Evolutionary conservation across 2,888 invertebrate species (phyloP).

Genomic region (Hemistola chrysoprasaria): DNA sequence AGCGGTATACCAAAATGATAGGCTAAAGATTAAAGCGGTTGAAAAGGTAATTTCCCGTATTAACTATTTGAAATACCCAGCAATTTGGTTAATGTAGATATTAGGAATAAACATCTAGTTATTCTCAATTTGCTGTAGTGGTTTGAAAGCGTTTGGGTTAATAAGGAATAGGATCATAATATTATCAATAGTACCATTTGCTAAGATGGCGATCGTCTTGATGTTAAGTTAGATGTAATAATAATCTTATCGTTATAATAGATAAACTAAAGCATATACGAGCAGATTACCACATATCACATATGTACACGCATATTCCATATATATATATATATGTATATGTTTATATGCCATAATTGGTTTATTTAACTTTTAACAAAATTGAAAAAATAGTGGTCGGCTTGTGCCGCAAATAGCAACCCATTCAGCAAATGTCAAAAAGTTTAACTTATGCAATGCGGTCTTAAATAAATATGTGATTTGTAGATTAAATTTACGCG

Average conservation of each 20-base stretch:
- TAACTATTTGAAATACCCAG: constrained; percentile 33
- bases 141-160: constrained; percentile 4
- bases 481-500: constrained; percentile 35
- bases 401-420: not conserved
- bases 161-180: constrained; percentile 5
- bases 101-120: constrained; percentile 10
- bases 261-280: too few relatives aligned
- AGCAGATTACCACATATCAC: too few relatives aligned
- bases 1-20: constrained; percentile 41
- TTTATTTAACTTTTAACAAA: too few relatives aligned
- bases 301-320: too few relatives aligned
- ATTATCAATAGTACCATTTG: too few relatives aligned
- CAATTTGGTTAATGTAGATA: constrained; percentile 37
- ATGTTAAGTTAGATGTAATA: not conserved
- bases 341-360: too few relatives aligned
- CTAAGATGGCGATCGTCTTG: too few relatives aligned
- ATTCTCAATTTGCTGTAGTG: constrained; percentile 13
- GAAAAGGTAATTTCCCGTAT: constrained; percentile 43
- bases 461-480: constrained; percentile 36
- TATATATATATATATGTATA: too few relatives aligned
- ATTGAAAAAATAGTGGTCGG: not conserved
- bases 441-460: constrained; percentile 13
- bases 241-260: too few relatives aligned
- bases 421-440: constrained; percentile 4
- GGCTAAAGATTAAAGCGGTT: constrained; percentile 33